phyloP scores from a whole-genome alignment of 1,140 invertebrate genomes.

The Protaetia brevitarsis region DNA sequence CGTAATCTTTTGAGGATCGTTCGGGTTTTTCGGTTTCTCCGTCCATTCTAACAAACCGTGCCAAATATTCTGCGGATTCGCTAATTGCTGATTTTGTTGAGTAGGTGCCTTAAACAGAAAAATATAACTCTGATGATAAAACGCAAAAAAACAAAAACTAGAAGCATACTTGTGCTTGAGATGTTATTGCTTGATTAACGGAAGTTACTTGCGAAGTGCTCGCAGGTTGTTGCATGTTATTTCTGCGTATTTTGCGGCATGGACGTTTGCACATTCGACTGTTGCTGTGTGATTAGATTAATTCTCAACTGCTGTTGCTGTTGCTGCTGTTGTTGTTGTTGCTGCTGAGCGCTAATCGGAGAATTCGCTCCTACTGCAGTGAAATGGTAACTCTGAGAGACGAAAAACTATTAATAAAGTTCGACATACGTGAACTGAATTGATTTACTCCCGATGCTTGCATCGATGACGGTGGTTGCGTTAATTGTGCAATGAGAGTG shows the following conservation, averaged over 20 bases:
- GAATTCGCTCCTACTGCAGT: conserved; percentile 45
- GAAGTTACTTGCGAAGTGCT: conserved; percentile 26
- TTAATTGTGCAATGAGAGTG: conserved; percentile 66
- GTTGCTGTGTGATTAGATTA: conserved; percentile 31
- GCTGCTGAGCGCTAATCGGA: conserved; percentile 51
- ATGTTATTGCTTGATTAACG: conserved; percentile 28
- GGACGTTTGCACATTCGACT: conserved; percentile 30
- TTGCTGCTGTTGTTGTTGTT: conserved; percentile 38
- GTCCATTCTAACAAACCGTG: conserved; percentile 86
- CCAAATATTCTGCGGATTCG: conserved; percentile 68
- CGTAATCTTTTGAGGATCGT: conserved; percentile 72
- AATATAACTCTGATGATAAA: not conserved
- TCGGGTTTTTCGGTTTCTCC: conserved; percentile 75
- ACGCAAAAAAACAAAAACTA: not conserved
- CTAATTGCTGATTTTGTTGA: conserved; percentile 23
- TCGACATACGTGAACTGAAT: conserved; percentile 50
- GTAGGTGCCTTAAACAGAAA: not conserved
- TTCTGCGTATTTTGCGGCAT: conserved; percentile 28
- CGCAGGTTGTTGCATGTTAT: conserved; percentile 23
- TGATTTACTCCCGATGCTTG: conserved; percentile 51
- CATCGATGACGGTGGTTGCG: conserved; percentile 60
- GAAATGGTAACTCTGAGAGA: conserved; percentile 15
- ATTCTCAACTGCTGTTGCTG: conserved; percentile 29
- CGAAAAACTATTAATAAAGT: not conserved
- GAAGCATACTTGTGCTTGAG: conserved; percentile 27